A percentile compares a stretch with the other conserved stretches of the same genome.
phyloP scores from a whole-genome alignment of 2,797 vertebrate genomes.

The Schizopygopsis pylzovi region DNA sequence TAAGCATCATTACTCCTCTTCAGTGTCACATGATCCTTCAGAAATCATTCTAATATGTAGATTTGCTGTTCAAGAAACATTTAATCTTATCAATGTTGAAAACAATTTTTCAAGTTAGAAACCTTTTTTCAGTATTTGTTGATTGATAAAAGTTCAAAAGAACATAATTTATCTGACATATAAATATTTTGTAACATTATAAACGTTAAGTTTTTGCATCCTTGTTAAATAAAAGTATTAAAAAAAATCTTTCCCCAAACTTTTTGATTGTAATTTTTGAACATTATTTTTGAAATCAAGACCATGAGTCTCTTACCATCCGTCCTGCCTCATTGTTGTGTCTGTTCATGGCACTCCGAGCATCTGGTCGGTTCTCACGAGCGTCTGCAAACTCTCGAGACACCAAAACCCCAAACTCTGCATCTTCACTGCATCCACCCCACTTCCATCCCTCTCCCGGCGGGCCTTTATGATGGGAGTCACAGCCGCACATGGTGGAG shows the following conservation, averaged over 20 bases:
- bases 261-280: not conserved
- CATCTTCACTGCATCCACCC: conserved; percentile 97
- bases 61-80: not conserved
- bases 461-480: conserved; percentile 93
- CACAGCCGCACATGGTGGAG: conserved; percentile 93
- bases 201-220: not conserved
- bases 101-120: not conserved
- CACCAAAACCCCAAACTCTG: conserved; percentile 95
- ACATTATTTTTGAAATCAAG: not conserved
- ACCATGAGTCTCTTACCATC: conserved; percentile 76
- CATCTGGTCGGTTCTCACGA: conserved; percentile 93
- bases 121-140: not conserved
- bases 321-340: conserved; percentile 99
- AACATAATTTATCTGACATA: not conserved
- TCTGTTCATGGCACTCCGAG: conserved; percentile 97
- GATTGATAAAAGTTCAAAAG: not conserved
- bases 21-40: not conserved
- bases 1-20: not conserved
- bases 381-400: conserved; percentile 96
- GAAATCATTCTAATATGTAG: not conserved
- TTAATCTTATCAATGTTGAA: not conserved
- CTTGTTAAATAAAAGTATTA: not conserved
- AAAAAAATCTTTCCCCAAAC: not conserved
- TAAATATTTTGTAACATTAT: not conserved
- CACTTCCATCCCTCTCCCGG: conserved; percentile 98